Conservation (phyloP, 1,140 invertebrate species). For the Zaprionus ghesquierei region DNA sequence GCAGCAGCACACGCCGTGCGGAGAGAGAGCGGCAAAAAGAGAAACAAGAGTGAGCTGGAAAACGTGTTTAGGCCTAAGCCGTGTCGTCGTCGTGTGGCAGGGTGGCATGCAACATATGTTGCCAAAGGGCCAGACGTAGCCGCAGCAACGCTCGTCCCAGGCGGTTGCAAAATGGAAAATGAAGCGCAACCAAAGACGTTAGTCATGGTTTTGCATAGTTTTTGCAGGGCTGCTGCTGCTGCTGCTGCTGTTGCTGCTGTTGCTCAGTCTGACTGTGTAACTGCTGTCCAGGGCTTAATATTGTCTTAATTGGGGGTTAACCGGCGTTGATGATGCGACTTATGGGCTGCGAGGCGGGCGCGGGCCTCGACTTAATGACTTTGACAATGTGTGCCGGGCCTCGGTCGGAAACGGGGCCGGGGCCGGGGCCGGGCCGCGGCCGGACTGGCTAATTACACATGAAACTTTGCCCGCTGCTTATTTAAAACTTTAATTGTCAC, state of each 20-base stretch:
- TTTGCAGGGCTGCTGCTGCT: constrained; percentile 48
- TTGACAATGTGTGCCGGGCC: constrained; percentile 66
- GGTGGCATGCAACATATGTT: constrained; percentile 71
- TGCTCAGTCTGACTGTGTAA: constrained; percentile 30
- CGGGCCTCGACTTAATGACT: constrained; percentile 75
- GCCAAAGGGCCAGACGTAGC: constrained; percentile 40
- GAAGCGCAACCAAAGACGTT: constrained; percentile 79
- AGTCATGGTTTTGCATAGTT: constrained; percentile 81
- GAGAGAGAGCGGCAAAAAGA: not conserved
- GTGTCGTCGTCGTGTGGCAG: constrained; percentile 6
- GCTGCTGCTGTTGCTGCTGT: constrained; percentile 18
- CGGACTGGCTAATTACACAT: constrained; percentile 70
- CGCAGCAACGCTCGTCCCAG: constrained; percentile 11
- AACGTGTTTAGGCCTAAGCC: constrained; percentile 56
- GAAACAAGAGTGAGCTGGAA: constrained; percentile 22
- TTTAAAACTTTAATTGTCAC: constrained; percentile 64
- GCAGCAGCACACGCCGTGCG: constrained; percentile 34
- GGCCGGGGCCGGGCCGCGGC: too few species aligned
- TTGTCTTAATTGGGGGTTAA: constrained; percentile 83
- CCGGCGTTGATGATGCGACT: constrained; percentile 82
- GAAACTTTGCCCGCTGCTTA: constrained; percentile 49
- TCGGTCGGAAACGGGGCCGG: too few species aligned
- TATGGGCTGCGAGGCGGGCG: constrained; percentile 61
- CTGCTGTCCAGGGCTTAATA: constrained; percentile 74
- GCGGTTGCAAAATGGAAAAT: constrained; percentile 60